Evolutionary conservation across 2,888 invertebrate genomes (phyloP).

Genomic region (Catocala fraxini): DNA sequence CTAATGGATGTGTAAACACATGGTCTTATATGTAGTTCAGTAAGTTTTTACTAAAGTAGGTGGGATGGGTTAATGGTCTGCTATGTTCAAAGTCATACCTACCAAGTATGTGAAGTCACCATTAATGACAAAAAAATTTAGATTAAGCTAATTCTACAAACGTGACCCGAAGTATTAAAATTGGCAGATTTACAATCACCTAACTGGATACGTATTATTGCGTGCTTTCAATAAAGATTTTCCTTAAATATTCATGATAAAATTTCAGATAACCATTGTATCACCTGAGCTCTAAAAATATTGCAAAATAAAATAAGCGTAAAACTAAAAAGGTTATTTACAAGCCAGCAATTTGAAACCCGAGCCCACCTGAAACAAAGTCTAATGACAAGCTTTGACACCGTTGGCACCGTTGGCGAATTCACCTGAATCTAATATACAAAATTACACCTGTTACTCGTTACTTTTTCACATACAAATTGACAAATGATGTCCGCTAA

Average conservation of each 20-base stretch:
- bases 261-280: background rate
- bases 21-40: too few species aligned
- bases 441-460: conserved; percentile 40
- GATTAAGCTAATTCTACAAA: too few species aligned
- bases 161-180: too few species aligned
- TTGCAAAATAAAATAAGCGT: conserved; percentile 24
- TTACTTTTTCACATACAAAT: conserved; percentile 5
- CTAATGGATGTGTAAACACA: background rate
- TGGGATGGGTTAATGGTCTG: too few species aligned
- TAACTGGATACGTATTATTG: background rate
- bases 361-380: conserved; percentile 35
- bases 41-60: too few species aligned
- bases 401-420: conserved; percentile 38
- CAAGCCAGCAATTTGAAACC: conserved; percentile 39
- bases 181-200: background rate
- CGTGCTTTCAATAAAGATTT: conserved; percentile 4
- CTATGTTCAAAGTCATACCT: too few species aligned
- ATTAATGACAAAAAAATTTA: too few species aligned
- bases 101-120: too few species aligned
- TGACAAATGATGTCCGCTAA: background rate
- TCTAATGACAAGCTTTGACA: conserved; percentile 50
- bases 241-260: background rate
- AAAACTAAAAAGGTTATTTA: conserved; percentile 27
- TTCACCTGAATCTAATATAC: conserved; percentile 42
- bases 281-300: conserved; percentile 2